Conservation (phyloP, 2,888 invertebrate genomes). For the Julus scanicus region DNA sequence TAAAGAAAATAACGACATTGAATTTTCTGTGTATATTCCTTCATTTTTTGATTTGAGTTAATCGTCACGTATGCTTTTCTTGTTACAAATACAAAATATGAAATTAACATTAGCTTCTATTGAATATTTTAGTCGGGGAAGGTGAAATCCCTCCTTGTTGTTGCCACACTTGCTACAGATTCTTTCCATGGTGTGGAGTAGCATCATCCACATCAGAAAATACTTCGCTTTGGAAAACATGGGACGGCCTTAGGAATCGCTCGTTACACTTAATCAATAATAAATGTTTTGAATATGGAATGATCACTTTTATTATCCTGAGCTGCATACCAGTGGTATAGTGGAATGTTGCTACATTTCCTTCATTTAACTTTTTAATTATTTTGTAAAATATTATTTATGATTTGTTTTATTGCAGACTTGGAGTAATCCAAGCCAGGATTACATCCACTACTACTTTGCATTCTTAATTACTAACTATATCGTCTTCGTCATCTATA, state of each 20-base stretch:
- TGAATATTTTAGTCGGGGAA: neutral
- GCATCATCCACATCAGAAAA: neutral
- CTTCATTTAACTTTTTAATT: neutral
- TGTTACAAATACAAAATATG: neutral
- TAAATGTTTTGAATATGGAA: slow-evolving; percentile 7
- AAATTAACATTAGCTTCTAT: neutral
- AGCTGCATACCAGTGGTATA: neutral
- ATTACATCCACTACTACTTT: neutral
- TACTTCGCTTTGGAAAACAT: neutral
- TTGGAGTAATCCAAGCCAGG: neutral
- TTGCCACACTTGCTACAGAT: neutral
- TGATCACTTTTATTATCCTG: slow-evolving; percentile 5
- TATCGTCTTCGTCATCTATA: slow-evolving; percentile 31
- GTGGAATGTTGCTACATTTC: neutral
- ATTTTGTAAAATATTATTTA: neutral
- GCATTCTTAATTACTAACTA: neutral
- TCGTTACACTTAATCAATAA: neutral
- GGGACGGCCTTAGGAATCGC: neutral
- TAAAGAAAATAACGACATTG: too few species aligned
- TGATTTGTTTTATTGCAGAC: neutral
- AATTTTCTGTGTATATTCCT: too few species aligned
- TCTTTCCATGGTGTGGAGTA: neutral
- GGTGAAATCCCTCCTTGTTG: slow-evolving; percentile 14
- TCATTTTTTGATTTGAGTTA: too few species aligned
- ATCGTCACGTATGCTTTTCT: neutral